phyloP scores from a whole-genome alignment of 2,113 vertebrate species.

The Lates calcarifer region DNA sequence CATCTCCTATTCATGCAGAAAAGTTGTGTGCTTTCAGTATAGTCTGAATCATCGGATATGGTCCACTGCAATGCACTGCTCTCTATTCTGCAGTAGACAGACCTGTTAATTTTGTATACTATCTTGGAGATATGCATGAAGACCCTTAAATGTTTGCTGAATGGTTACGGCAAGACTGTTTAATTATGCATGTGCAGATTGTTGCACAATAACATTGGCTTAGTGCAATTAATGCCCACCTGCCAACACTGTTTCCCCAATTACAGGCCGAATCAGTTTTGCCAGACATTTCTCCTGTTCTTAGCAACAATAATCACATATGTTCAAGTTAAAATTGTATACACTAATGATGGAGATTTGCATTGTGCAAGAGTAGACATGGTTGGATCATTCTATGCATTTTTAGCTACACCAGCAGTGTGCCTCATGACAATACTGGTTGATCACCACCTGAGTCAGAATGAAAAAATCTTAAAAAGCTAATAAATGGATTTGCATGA shows the following conservation, averaged over 20 bases:
- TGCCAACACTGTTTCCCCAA: conserved; percentile 35
- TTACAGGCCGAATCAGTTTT: conserved; percentile 2
- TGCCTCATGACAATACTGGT: background rate
- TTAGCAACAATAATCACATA: conserved; percentile 19
- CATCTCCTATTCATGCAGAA: background rate
- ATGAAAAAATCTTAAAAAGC: background rate
- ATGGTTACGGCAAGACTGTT: conserved; percentile 16
- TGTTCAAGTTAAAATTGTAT: background rate
- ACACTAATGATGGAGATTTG: conserved; percentile 20
- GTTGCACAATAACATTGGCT: conserved; percentile 34
- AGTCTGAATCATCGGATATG: background rate
- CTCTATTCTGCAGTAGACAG: background rate
- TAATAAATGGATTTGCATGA: too few species aligned
- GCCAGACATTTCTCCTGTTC: conserved; percentile 10
- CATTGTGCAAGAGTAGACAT: background rate
- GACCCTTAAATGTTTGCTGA: background rate
- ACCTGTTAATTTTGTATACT: background rate
- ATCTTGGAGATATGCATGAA: background rate
- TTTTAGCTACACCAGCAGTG: background rate
- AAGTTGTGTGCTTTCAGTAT: background rate
- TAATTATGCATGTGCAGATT: conserved; percentile 49
- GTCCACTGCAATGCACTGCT: background rate
- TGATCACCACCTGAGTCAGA: background rate
- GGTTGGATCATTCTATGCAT: background rate
- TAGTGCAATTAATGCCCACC: conserved; percentile 4